phyloP scores from a whole-genome alignment of 1,140 invertebrate species.

The Muscidifurax raptorellus region DNA sequence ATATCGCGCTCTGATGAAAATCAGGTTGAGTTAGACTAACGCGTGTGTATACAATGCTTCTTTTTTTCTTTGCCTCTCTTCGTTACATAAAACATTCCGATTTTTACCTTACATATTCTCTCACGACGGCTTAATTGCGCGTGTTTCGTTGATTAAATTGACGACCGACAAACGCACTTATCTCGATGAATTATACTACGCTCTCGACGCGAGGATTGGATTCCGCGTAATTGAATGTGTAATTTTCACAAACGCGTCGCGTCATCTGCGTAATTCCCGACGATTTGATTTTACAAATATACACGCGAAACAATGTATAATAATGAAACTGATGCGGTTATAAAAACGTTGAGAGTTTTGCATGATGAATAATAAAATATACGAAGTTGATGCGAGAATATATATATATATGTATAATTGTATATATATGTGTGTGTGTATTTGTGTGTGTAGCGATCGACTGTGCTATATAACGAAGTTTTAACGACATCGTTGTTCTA shows the following conservation, averaged over 20 bases:
- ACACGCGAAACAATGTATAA: no score
- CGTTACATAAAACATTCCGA: conserved; percentile 7
- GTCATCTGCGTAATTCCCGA: background rate
- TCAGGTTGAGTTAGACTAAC: background rate
- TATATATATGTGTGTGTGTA: no score
- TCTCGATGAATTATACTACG: conserved; percentile 26
- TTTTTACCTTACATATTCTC: conserved; percentile 12
- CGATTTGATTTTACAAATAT: background rate
- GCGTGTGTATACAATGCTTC: no score
- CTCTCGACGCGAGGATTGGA: background rate
- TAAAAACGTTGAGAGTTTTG: no score
- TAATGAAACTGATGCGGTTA: no score
- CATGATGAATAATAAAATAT: no score
- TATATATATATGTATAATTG: background rate
- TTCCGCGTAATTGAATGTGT: conserved; percentile 31
- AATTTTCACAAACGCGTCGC: conserved; percentile 24
- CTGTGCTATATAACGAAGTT: conserved; percentile 35
- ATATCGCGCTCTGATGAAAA: background rate
- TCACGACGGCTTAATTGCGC: conserved; percentile 23
- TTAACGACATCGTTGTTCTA: conserved; percentile 9
- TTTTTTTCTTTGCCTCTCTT: background rate
- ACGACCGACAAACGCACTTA: conserved; percentile 34
- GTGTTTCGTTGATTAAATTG: conserved; percentile 36
- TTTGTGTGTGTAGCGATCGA: conserved; percentile 5
- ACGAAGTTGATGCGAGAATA: background rate